A percentile compares a stretch with the other conserved stretches of the same genome.
Conservation (phyloP, 2,888 invertebrate genomes). For the Leucophenga maculata region DNA sequence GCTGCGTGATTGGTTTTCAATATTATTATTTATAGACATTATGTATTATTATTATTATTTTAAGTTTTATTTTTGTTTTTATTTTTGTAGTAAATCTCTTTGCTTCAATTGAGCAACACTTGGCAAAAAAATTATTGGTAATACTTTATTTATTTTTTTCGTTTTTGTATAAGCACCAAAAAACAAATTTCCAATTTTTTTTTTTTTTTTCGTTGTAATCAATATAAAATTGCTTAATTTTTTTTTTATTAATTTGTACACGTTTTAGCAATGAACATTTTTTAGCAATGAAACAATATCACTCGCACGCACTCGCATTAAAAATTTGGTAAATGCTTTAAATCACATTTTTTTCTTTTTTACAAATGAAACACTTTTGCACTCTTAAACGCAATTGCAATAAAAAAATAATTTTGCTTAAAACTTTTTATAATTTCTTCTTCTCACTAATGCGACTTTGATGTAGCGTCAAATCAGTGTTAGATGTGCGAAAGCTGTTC, state of each 20-base stretch:
- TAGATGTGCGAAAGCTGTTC: neutral
- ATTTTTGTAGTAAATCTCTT: neutral
- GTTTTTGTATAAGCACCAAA: too few relatives aligned
- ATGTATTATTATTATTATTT: slow-evolving; percentile 13
- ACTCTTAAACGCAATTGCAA: too few relatives aligned
- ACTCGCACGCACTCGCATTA: too few relatives aligned
- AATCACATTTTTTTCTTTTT: too few relatives aligned
- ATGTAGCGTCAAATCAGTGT: neutral
- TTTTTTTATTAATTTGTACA: neutral
- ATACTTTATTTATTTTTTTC: neutral
- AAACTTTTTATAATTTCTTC: too few relatives aligned
- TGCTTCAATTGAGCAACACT: neutral
- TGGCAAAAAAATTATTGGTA: neutral
- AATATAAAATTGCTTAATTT: neutral
- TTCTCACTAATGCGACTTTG: neutral
- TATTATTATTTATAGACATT: slow-evolving; percentile 27
- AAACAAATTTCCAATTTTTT: too few relatives aligned
- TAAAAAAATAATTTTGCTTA: too few relatives aligned
- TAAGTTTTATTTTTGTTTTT: slow-evolving; percentile 28
- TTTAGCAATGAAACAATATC: too few relatives aligned
- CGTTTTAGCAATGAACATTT: neutral
- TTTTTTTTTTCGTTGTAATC: too few relatives aligned
- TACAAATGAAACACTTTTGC: too few relatives aligned
- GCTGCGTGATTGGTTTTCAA: slow-evolving; percentile 1
- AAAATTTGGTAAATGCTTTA: too few relatives aligned